These are phyloP conservation scores for Solen grandis DNA, from an alignment of 1,140 invertebrate genomes.

Conservation along the genomic window DNA sequence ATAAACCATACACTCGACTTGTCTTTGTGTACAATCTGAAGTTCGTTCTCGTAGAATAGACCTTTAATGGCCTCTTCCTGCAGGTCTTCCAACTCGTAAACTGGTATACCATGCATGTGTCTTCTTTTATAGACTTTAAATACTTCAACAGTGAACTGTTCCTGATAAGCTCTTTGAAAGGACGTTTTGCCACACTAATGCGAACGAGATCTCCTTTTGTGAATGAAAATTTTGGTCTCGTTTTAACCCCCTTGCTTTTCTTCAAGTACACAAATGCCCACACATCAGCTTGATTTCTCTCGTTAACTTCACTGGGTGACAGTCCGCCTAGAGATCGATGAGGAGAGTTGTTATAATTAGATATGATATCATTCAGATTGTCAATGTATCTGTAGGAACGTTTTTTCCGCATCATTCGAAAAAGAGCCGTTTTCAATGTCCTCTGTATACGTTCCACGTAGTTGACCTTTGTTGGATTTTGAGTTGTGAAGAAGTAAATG, in stretches of 20 bases:
- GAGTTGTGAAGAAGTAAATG: slow-evolving; percentile 37
- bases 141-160: slow-evolving; percentile 38
- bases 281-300: background rate
- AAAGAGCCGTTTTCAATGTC: background rate
- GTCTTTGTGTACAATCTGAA: slow-evolving; percentile 44
- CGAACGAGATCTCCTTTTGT: background rate
- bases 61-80: slow-evolving; percentile 5
- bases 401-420: background rate
- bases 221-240: background rate
- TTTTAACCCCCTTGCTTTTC: background rate
- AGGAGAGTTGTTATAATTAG: background rate
- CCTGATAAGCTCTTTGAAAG: slow-evolving; percentile 14
- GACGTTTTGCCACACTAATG: background rate
- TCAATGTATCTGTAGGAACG: background rate
- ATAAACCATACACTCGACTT: slow-evolving; percentile 40
- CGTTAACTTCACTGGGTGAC: background rate
- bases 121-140: background rate
- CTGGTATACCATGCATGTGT: slow-evolving; percentile 32
- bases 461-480: slow-evolving; percentile 50
- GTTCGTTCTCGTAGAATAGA: slow-evolving; percentile 13
- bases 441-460: background rate
- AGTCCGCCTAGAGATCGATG: background rate
- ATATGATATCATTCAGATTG: background rate
- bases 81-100: slow-evolving; percentile 21
- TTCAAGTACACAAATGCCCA: background rate